Evolutionary conservation across 2,113 vertebrate genomes (phyloP).

Genomic region (Actenoides hombroni): DNA sequence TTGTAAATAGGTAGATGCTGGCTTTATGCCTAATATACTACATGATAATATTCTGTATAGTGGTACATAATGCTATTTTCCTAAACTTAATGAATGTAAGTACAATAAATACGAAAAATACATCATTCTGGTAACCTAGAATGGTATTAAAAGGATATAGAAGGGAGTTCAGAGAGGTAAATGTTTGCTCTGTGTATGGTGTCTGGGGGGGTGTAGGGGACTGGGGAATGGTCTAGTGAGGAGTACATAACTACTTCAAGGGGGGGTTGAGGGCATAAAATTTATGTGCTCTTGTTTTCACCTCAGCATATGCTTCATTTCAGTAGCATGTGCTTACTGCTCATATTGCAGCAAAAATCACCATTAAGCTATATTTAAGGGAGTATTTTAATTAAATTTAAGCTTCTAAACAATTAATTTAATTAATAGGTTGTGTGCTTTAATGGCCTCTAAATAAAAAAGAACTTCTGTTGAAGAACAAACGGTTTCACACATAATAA

Average conservation of each 20-base stretch:
- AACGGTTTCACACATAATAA: not conserved
- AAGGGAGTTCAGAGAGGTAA: not conserved
- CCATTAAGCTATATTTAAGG: not conserved
- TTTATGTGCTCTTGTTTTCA: not conserved
- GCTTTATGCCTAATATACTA: not conserved
- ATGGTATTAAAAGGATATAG: not conserved
- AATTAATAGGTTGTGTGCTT: not conserved
- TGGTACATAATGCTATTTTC: not conserved
- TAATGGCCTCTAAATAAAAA: not conserved
- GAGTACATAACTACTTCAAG: not conserved
- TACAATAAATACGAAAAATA: not conserved
- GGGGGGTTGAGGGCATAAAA: not conserved
- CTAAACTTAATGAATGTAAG: not conserved
- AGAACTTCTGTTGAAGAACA: not conserved
- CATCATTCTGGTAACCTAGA: not conserved
- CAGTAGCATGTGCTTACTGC: not conserved
- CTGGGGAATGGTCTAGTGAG: not conserved
- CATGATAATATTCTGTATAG: rapidly evolving
- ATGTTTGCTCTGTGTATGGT: not conserved
- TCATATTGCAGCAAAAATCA: not conserved
- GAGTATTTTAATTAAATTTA: not conserved
- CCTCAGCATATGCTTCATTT: not conserved
- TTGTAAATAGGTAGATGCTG: not conserved
- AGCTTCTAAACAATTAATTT: not conserved
- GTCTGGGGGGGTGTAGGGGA: not conserved